Conservation (phyloP, 2,888 invertebrate species). For the Anodontia alba region DNA sequence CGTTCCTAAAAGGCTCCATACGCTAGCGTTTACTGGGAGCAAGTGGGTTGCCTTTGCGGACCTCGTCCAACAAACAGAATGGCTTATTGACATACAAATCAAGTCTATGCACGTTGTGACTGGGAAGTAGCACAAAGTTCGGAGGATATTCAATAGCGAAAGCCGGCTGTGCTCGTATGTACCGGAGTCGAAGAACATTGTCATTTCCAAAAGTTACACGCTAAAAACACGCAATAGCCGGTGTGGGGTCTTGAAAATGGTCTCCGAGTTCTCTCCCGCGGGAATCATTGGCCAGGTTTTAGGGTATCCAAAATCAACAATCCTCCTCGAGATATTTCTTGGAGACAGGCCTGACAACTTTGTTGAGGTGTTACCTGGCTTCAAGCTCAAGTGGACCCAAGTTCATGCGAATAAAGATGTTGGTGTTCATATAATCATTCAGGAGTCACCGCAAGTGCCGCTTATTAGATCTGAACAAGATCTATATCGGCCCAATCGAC, state of each 20-base stretch:
- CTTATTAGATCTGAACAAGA: not conserved
- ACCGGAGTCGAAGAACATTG: not conserved
- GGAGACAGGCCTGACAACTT: too few species aligned
- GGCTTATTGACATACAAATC: not conserved
- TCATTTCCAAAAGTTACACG: not conserved
- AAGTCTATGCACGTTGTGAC: too few species aligned
- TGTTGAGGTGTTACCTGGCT: too few species aligned
- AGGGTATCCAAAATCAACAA: too few species aligned
- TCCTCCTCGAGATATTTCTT: too few species aligned
- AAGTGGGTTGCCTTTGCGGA: not conserved
- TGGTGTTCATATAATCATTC: not conserved
- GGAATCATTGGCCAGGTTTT: too few species aligned
- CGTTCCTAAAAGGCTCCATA: not conserved
- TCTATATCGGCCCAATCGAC: not conserved
- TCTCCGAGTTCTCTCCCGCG: too few species aligned
- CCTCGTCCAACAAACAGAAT: not conserved
- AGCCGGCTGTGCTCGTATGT: not conserved
- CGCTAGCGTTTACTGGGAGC: too few species aligned
- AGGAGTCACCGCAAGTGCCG: not conserved
- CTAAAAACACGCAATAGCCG: not conserved
- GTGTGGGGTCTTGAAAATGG: not conserved
- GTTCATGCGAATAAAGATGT: too few species aligned
- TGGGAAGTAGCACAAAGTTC: too few species aligned
- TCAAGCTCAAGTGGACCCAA: too few species aligned
- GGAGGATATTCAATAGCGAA: not conserved